Evolutionary conservation across 2,113 vertebrate genomes (phyloP).

Genomic region (Dromiciops gliroides): DNA sequence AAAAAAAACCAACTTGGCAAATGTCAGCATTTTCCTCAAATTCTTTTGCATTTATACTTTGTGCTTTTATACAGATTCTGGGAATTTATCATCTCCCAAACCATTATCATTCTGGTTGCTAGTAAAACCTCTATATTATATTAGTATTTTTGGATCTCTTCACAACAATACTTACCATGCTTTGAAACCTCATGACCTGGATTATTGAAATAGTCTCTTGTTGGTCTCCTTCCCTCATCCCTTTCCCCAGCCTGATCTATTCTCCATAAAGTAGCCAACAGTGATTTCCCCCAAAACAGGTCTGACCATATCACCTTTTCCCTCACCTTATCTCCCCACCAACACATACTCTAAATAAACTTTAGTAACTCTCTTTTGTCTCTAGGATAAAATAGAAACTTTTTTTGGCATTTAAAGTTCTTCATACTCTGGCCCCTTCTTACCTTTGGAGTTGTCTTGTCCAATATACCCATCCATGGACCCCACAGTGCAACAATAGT

Average conservation of each 20-base stretch:
- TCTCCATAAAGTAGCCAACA: background rate
- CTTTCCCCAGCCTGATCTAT: background rate
- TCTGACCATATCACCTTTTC: background rate
- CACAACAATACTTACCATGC: background rate
- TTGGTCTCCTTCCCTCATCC: background rate
- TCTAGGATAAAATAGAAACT: background rate
- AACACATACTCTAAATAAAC: background rate
- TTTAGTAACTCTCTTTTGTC: background rate
- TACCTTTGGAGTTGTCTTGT: background rate
- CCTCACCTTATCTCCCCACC: background rate
- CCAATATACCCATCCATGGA: background rate
- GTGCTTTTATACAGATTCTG: background rate
- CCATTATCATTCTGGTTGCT: background rate
- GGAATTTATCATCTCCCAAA: background rate
- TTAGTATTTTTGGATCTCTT: background rate
- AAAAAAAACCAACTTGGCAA: background rate
- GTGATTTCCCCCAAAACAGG: background rate
- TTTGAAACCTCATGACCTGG: background rate
- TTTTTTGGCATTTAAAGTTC: background rate
- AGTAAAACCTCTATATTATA: background rate
- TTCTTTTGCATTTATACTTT: background rate
- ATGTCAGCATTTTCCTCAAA: slow-evolving; percentile 9
- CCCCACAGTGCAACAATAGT: background rate
- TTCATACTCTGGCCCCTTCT: background rate
- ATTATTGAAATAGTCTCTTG: background rate